A percentile compares a stretch with the other conserved stretches of the same genome.
Conservation (phyloP, 2,888 invertebrate genomes). For the Anodontia alba region DNA sequence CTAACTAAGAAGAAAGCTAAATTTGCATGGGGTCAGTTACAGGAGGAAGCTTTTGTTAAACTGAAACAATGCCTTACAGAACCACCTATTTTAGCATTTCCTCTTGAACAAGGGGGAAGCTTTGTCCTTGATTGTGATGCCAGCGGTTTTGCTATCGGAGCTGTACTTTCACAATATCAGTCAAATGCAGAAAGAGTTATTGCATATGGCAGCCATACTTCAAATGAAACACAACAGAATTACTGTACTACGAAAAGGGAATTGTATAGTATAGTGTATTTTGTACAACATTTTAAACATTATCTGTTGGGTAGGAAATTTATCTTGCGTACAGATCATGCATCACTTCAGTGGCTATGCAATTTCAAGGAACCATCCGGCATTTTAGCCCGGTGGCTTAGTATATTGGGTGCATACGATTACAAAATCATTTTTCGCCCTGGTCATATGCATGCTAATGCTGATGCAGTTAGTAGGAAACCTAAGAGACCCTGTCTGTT, state of each 20-base stretch:
- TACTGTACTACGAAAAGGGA: slow-evolving; percentile 39
- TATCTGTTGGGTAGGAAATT: too few relatives aligned
- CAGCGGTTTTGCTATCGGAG: background rate
- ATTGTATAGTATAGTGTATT: slow-evolving; percentile 14
- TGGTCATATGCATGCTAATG: background rate
- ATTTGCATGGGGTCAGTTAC: background rate
- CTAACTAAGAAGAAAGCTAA: slow-evolving; percentile 16
- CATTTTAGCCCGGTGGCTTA: background rate
- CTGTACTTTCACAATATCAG: background rate
- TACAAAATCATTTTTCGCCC: background rate
- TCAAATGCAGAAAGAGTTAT: background rate
- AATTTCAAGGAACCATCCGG: background rate
- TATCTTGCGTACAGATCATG: background rate
- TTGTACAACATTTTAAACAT: too few relatives aligned
- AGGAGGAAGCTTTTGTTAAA: background rate
- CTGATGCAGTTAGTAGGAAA: background rate
- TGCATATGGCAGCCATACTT: too few relatives aligned
- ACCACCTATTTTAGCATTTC: slow-evolving; percentile 18
- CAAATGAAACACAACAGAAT: slow-evolving; percentile 15
- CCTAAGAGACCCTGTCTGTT: background rate
- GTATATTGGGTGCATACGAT: slow-evolving; percentile 4
- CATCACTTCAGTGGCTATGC: background rate
- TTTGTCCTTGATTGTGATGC: background rate
- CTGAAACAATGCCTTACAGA: slow-evolving; percentile 2
- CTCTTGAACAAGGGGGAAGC: background rate